Evolutionary conservation across 2,888 invertebrate species (phyloP).

Genomic region (Mactromeris polynyma): DNA sequence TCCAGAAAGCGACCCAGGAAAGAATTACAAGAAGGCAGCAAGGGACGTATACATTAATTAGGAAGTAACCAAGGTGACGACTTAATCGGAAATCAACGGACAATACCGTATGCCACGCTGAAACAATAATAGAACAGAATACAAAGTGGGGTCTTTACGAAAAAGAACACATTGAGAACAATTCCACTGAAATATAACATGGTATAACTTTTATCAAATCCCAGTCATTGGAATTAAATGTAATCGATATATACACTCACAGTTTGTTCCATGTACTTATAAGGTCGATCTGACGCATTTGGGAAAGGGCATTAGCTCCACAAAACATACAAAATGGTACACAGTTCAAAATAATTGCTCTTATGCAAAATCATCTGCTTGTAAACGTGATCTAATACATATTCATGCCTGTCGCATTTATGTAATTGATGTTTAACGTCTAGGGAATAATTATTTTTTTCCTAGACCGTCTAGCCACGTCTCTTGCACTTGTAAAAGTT

Average conservation of each 20-base stretch:
- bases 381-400: not conserved
- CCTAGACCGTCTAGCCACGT: not conserved
- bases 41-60: slow-evolving; percentile 98
- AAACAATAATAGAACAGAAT: slow-evolving; percentile 22
- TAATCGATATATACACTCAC: not conserved
- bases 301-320: not conserved
- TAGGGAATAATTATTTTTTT: not conserved
- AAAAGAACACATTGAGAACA: not conserved
- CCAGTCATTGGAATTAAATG: not conserved
- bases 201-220: not conserved
- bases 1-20: slow-evolving; percentile 99
- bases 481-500: not conserved
- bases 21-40: slow-evolving; percentile 97
- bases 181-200: not conserved
- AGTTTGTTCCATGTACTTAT: not conserved
- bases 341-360: not conserved
- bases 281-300: not conserved
- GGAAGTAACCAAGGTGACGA: slow-evolving; percentile 96
- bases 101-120: slow-evolving; percentile 90
- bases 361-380: not conserved
- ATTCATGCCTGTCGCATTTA: not conserved
- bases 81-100: slow-evolving; percentile 97
- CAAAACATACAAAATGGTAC: not conserved
- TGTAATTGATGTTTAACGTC: not conserved
- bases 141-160: not conserved